phyloP scores from a whole-genome alignment of 53 echinoderm and acorn worm species.

The Holothuria scabra region DNA sequence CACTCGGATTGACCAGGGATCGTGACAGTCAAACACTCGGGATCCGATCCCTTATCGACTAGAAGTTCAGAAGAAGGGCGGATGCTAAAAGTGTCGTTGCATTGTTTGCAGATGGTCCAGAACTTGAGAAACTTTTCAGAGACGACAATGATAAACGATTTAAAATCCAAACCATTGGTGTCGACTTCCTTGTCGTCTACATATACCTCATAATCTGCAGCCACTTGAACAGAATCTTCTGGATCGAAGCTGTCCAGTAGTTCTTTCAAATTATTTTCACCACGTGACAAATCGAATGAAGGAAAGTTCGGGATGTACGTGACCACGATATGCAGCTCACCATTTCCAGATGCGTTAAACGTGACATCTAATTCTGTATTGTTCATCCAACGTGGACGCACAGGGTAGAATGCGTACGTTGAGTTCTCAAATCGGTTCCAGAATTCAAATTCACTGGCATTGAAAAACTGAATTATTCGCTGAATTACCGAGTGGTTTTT shows the following conservation, averaged over 20 bases:
- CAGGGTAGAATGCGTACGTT: conserved; percentile 8
- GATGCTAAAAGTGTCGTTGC: background rate
- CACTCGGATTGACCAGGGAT: background rate
- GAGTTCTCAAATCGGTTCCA: background rate
- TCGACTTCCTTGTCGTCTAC: conserved; percentile 39
- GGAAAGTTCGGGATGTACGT: background rate
- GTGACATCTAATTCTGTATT: conserved; percentile 15
- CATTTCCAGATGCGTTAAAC: conserved; percentile 22
- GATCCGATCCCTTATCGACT: conserved; percentile 3
- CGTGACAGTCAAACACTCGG: conserved; percentile 2
- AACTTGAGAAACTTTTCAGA: background rate
- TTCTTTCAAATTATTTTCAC: background rate
- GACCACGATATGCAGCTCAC: background rate
- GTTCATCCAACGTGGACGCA: conserved; percentile 14
- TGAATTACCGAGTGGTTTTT: conserved; percentile 25
- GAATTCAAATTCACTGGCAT: background rate
- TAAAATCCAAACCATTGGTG: conserved; percentile 12
- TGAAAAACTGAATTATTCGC: background rate
- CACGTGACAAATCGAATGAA: background rate
- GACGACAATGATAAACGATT: background rate
- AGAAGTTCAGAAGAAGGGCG: conserved; percentile 1
- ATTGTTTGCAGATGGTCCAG: background rate
- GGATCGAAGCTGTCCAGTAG: conserved; percentile 8
- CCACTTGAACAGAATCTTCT: background rate
- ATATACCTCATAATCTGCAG: conserved; percentile 31